phyloP scores from a whole-genome alignment of 2,113 vertebrate genomes.

The Eudorcas thomsonii region DNA sequence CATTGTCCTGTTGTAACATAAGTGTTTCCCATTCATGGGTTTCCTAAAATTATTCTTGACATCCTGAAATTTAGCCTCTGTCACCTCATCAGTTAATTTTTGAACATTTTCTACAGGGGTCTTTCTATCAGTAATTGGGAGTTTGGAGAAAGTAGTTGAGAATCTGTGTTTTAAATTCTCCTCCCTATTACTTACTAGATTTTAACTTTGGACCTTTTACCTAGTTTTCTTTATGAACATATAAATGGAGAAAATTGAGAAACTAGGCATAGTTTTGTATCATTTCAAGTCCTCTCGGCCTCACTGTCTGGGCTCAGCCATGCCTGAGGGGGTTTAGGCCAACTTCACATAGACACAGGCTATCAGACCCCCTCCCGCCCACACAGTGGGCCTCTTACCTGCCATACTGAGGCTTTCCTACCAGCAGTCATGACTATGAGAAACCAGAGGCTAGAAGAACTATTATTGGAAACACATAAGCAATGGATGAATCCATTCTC shows the following conservation, averaged over 20 bases:
- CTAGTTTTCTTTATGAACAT: neutral
- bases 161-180: neutral
- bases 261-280: neutral
- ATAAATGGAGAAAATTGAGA: neutral
- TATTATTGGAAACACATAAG: neutral
- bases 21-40: neutral
- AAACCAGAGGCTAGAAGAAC: neutral
- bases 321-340: neutral
- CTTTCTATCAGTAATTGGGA: neutral
- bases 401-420: neutral
- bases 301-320: neutral
- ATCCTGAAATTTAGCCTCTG: neutral
- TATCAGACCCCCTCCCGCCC: accelerated
- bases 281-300: neutral
- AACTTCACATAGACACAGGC: neutral
- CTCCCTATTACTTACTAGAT: neutral
- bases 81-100: neutral
- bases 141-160: neutral
- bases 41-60: neutral
- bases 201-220: neutral
- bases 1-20: neutral
- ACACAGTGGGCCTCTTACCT: neutral
- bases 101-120: neutral
- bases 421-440: neutral
- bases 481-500: neutral